Evolutionary conservation across 2,888 invertebrate genomes (phyloP), one percentile per base, ranked within the genome.

Genomic region (Mesodorylaimus sp.): DNA sequence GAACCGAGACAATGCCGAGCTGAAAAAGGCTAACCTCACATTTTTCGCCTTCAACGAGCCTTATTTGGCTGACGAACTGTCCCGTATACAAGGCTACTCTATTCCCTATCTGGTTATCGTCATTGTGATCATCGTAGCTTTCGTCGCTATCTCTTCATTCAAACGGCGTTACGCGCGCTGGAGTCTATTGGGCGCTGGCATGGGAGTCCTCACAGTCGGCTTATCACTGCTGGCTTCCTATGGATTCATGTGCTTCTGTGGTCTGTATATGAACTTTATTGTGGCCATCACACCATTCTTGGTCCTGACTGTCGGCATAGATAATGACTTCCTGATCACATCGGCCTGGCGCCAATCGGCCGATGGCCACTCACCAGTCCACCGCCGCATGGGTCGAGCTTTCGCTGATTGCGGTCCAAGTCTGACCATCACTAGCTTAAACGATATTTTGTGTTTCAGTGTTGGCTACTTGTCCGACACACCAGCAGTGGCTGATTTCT

Each of bases 311-410:
- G 44, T 89, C 61, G 89, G 89, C 53, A 86, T 88, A 53, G 89
- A 91, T 66, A 89, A 89, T 67, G 88, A 88, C 1, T 91, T 91
- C 64, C 86, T 91, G 27, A 85, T 91, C 84, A 70, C 89, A 61
- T 87, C 88, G 2, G 86, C 87, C 0, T 87, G 89, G 84, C 75
- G 88, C 50, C 75, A 88, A 47, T 87, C 88, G 0, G 80, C 83
- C 5, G 55, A 55, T 39, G 50, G 58, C 3, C 54, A 54, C 10
- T 37, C 51, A 21, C 77, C 81, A 7, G 86, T 87, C 0, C 81
- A 83, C 0, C 80, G 83, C 60, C 74, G 88, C 41, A 83, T 88
- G 81, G 86, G 80, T 0, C 77, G 78, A 54, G 86, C 83, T 73
- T 75, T 88, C 67, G 81, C 85, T 47, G 89, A 89, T 67, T 88